phyloP scores from a whole-genome alignment of 2,113 vertebrate genomes.

The Dolichallabes microphthalmus region DNA sequence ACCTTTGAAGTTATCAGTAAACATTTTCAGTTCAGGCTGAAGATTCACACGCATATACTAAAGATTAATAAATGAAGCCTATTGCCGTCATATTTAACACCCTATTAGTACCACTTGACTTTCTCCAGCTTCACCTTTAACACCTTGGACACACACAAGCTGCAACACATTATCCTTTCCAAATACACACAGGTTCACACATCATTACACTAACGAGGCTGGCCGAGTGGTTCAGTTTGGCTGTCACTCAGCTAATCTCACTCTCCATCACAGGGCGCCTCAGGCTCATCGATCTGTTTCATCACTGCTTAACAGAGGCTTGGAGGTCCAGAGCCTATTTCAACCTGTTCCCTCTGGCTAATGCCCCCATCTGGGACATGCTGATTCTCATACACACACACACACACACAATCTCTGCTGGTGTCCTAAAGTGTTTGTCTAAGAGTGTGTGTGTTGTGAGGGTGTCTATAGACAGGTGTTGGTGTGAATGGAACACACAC shows the following conservation, averaged over 20 bases:
- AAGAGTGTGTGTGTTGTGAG: neutral
- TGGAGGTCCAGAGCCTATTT: slow-evolving; percentile 28
- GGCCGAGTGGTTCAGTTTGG: slow-evolving; percentile 18
- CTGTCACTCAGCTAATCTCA: slow-evolving; percentile 40
- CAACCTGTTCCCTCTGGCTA: slow-evolving; percentile 8
- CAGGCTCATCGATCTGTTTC: slow-evolving; percentile 52
- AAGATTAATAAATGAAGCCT: neutral
- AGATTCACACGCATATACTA: neutral
- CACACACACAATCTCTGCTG: neutral
- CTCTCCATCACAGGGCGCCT: slow-evolving; percentile 42
- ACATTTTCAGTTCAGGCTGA: too few species aligned
- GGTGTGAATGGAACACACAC: neutral
- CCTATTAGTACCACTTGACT: neutral
- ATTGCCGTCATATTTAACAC: neutral
- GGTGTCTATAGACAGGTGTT: slow-evolving; percentile 3
- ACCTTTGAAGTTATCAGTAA: too few species aligned
- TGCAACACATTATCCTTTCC: slow-evolving; percentile 53
- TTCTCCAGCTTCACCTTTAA: neutral
- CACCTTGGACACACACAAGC: neutral
- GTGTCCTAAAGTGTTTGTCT: neutral
- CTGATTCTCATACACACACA: neutral
- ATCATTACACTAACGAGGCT: slow-evolving; percentile 45
- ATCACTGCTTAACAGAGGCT: slow-evolving; percentile 45
- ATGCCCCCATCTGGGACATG: neutral
- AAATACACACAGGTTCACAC: slow-evolving; percentile 26